phyloP scores from a whole-genome alignment of 2,797 vertebrate species.

The Phylloscopus collybita region DNA sequence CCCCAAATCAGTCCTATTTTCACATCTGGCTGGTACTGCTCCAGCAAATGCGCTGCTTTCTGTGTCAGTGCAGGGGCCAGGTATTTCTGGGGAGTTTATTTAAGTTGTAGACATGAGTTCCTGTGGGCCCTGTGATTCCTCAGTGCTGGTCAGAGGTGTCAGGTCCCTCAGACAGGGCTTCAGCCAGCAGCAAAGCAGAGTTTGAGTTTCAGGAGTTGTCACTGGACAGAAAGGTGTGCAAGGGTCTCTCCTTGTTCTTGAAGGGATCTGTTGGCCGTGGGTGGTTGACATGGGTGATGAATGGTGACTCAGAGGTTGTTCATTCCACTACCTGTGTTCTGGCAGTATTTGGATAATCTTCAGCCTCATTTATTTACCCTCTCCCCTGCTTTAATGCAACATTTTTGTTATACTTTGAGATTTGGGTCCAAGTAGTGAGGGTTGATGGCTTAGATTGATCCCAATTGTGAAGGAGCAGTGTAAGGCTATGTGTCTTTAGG shows the following conservation, averaged over 20 bases:
- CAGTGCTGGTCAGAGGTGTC: neutral
- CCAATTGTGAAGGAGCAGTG: neutral
- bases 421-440: neutral
- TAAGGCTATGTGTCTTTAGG: neutral
- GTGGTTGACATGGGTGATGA: neutral
- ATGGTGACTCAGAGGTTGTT: neutral
- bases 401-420: neutral
- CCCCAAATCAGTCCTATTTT: neutral
- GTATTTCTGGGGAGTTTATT: neutral
- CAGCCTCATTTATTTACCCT: neutral
- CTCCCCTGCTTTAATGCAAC: neutral
- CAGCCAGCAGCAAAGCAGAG: neutral
- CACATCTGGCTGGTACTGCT: neutral
- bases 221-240: neutral
- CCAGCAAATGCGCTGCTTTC: neutral
- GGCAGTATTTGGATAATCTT: neutral
- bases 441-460: neutral
- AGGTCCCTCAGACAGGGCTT: neutral
- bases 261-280: fast-evolving
- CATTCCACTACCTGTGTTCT: neutral
- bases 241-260: neutral
- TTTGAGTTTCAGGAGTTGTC: neutral
- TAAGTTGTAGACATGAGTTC: neutral
- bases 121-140: neutral
- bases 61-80: neutral